Conservation (phyloP, 1,140 invertebrate species). For the Cataglyphis hispanica region DNA sequence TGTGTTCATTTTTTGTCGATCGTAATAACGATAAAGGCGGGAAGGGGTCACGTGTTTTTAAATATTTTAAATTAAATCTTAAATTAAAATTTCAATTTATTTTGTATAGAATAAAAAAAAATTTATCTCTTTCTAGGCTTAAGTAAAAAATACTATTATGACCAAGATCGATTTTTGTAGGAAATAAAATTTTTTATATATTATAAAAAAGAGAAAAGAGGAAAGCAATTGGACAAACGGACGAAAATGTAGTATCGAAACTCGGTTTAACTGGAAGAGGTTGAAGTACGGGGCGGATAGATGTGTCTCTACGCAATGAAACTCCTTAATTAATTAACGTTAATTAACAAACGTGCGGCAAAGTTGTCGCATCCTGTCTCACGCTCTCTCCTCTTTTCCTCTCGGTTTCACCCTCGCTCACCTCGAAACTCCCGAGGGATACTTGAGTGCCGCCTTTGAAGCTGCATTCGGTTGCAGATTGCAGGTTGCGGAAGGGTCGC, state of each 20-base stretch:
- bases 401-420: constrained; percentile 10
- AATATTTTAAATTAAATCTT: not conserved
- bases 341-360: constrained; percentile 84
- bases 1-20: not conserved
- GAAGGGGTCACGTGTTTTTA: not conserved
- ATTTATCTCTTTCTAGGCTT: not conserved
- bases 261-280: constrained; percentile 23
- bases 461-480: constrained; percentile 43
- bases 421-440: constrained; percentile 54
- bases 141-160: not conserved
- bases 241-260: constrained; percentile 17
- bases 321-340: constrained; percentile 84
- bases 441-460: constrained; percentile 31
- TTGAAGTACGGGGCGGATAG: constrained; percentile 62
- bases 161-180: not conserved
- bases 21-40: not conserved
- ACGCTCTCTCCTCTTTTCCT: not conserved
- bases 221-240: not conserved
- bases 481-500: not conserved
- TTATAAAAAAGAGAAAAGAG: not conserved
- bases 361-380: constrained; percentile 70
- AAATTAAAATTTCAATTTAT: not conserved
- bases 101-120: not conserved
- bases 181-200: not conserved
- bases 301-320: constrained; percentile 73